Evolutionary conservation across 2,797 vertebrate species (phyloP).

Genomic region (Myotis pilosus): DNA sequence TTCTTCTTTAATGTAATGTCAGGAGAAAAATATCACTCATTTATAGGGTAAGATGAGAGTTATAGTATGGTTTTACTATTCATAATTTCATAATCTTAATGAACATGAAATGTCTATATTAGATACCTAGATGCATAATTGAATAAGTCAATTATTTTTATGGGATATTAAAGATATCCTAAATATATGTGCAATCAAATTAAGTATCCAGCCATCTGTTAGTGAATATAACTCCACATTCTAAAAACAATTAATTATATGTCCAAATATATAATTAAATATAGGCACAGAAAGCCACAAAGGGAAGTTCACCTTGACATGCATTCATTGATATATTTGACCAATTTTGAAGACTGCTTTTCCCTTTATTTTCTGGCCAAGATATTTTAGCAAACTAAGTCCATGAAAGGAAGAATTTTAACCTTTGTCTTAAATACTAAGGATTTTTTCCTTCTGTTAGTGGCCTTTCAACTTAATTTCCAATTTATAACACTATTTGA

Average conservation of each 20-base stretch:
- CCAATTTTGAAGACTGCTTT: neutral
- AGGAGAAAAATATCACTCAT: neutral
- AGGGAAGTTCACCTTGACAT: neutral
- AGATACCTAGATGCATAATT: neutral
- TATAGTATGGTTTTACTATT: neutral
- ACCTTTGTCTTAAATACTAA: neutral
- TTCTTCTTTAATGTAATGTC: neutral
- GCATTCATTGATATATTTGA: neutral
- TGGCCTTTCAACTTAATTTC: neutral
- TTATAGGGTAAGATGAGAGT: neutral
- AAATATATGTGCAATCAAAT: neutral
- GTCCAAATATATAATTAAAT: neutral
- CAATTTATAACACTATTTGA: neutral
- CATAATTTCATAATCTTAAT: neutral
- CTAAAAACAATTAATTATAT: neutral
- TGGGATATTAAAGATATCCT: neutral
- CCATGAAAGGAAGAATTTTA: neutral
- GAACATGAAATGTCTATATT: neutral
- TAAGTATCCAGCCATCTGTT: neutral
- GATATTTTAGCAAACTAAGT: neutral
- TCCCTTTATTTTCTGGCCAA: neutral
- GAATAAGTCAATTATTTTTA: slow-evolving; percentile 38
- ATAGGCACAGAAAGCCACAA: neutral
- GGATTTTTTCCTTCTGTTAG: neutral
- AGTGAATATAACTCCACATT: neutral